Evolutionary conservation across 2,797 vertebrate genomes (phyloP).

Genomic region (Fratercula arctica): DNA sequence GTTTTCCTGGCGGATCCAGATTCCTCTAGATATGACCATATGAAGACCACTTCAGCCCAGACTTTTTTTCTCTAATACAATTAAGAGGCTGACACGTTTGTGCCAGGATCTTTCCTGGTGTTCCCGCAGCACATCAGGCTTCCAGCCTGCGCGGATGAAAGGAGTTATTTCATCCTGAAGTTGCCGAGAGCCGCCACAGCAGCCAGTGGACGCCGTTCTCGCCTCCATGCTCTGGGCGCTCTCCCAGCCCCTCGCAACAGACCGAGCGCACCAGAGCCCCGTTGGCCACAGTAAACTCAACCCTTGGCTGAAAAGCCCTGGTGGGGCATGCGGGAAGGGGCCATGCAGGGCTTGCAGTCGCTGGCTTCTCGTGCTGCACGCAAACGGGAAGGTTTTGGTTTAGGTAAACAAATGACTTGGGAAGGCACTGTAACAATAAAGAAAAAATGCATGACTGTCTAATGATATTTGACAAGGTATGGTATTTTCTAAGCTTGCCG

Average conservation of each 20-base stretch:
- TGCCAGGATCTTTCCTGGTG: neutral
- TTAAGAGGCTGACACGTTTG: neutral
- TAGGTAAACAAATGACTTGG: too few relatives aligned
- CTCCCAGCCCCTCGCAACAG: neutral
- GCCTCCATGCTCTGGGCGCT: too few relatives aligned
- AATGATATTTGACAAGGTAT: rapidly evolving
- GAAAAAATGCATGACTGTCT: neutral
- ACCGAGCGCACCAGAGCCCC: rapidly evolving
- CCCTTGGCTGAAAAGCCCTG: neutral
- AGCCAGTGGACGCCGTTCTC: neutral
- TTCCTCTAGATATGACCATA: neutral
- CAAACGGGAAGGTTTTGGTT: neutral
- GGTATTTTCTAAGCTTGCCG: neutral
- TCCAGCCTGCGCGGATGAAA: too few relatives aligned
- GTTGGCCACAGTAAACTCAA: neutral
- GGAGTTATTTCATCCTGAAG: neutral
- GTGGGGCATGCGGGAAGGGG: rapidly evolving
- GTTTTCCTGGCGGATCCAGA: neutral
- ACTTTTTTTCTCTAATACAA: too few relatives aligned
- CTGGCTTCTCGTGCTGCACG: rapidly evolving
- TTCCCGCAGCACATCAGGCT: neutral
- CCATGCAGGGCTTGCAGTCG: neutral
- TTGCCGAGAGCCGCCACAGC: neutral
- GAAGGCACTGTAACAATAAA: neutral
- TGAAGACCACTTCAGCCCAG: neutral